Base-by-base conservation (phyloP, 2,888 invertebrate genomes). In the Nomada fabriciana region DNA sequence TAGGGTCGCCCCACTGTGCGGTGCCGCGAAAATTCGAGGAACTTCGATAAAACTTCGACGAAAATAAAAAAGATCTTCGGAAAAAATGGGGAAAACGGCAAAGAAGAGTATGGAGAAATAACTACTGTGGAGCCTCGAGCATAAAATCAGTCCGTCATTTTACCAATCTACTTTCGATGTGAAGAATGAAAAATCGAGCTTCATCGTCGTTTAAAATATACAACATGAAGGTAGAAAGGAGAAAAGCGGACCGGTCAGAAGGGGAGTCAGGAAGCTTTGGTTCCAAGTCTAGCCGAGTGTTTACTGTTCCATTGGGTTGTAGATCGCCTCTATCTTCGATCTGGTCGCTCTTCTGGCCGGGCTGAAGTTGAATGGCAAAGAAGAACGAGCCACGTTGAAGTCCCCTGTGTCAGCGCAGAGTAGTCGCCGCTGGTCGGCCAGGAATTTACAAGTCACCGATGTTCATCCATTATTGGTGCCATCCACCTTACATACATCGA, bases 251-350 rank as follows among this genome's bases (percentile, higher is more conserved):
- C 50, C 29, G 10, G 59, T 5, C 4, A 36, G 60, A 70, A 61
- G 59, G 55, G 69, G 52, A 47, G 47, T 23, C 64, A 76, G 67
- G 55, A 70, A 74, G 67, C 59, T 53, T 50, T 70, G 68, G 61
- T 67, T 57, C 76, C 68, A 25, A 71, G 79, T 71, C 85, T 75
- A 80, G 86, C 81, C 57, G 84, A 82, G 79, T 89, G 89, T 91
- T 91, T 91, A 91, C 90, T 89, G 90, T 91, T 90, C 82, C 83
- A 67, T 79, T 79, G 81, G 86, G 88, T 86, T 91, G 90, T 89
- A 91, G 90, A 92, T 91, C 88, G 89, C 83, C 82, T 80, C 84
- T 88, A 89, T 91, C 91, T 89, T 87, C 86, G 87, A 89, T 89
- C 89, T 90, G 87, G 87, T 89, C 89, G 87, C 82, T 84, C 87